A percentile compares a stretch with the other conserved stretches of the same genome.
Conservation (phyloP, 2,888 invertebrate genomes). For the Drosophila mercatorum region DNA sequence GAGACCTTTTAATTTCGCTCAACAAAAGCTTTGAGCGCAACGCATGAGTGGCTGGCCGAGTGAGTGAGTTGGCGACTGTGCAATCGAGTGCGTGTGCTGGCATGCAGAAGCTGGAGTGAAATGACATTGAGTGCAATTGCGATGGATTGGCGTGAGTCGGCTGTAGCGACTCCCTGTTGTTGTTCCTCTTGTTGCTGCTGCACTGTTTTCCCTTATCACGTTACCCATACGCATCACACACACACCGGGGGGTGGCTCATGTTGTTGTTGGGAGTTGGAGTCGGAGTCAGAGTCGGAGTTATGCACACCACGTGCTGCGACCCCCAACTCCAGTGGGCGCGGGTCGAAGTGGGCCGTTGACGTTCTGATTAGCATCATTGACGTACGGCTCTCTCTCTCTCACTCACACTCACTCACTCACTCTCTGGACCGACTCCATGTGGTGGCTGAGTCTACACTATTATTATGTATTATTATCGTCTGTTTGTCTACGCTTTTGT, state of each 20-base stretch:
- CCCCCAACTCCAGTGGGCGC: slow-evolving; percentile 46
- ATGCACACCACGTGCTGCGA: slow-evolving; percentile 69
- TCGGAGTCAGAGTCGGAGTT: slow-evolving; percentile 54
- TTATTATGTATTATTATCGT: slow-evolving; percentile 77
- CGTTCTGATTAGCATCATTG: slow-evolving; percentile 68
- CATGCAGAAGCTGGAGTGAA: slow-evolving; percentile 23
- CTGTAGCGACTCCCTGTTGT: slow-evolving; percentile 20
- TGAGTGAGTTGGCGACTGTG: slow-evolving; percentile 11
- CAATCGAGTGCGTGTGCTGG: slow-evolving; percentile 15
- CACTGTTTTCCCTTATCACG: slow-evolving; percentile 52
- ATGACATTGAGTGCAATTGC: background rate
- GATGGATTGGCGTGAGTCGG: background rate
- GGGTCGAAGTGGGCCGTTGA: slow-evolving; percentile 46
- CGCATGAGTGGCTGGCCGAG: background rate
- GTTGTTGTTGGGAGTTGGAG: slow-evolving; percentile 18
- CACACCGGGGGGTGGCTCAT: slow-evolving; percentile 68
- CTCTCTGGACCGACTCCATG: slow-evolving; percentile 50
- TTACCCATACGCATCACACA: slow-evolving; percentile 40
- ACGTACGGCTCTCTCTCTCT: slow-evolving; percentile 40
- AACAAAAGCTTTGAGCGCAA: slow-evolving; percentile 40
- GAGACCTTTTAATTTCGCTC: slow-evolving; percentile 57
- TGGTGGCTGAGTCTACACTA: slow-evolving; percentile 43
- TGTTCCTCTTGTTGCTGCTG: slow-evolving; percentile 26
- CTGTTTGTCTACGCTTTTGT: slow-evolving; percentile 66
- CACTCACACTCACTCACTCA: background rate